These are phyloP conservation scores for Eutrigla gurnardus DNA, from an alignment of 2,797 vertebrate species.

Conservation along the genomic window DNA sequence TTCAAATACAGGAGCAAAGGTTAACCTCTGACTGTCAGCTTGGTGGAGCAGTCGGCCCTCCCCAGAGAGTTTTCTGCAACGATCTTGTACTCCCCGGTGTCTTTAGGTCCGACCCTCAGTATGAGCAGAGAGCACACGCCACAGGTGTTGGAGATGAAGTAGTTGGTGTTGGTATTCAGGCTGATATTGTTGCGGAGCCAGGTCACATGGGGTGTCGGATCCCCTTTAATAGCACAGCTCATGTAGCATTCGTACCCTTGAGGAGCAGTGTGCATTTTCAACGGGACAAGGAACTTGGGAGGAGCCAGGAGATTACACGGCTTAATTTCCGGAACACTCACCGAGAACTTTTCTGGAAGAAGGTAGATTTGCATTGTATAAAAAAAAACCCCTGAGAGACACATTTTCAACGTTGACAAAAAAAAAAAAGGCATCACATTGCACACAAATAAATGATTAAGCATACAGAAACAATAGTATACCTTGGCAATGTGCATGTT, in stretches of 20 bases:
- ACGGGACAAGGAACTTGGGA: slow-evolving; percentile 87
- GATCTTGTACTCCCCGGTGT: slow-evolving; percentile 89
- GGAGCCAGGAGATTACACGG: slow-evolving; percentile 81
- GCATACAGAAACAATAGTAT: neutral
- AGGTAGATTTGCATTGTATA: neutral
- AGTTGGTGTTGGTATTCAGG: slow-evolving; percentile 86
- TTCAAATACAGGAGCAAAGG: neutral
- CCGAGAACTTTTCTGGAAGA: slow-evolving; percentile 82
- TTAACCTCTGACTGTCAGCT: slow-evolving; percentile 89
- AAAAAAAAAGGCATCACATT: too few species aligned
- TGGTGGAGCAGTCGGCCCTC: slow-evolving; percentile 85
- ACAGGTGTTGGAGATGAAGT: slow-evolving; percentile 88
- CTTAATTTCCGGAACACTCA: slow-evolving; percentile 79
- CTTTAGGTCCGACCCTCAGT: slow-evolving; percentile 83
- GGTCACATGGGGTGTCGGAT: slow-evolving; percentile 87
- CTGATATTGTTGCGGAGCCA: slow-evolving; percentile 90
- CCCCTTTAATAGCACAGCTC: slow-evolving; percentile 91
- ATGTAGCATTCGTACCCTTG: slow-evolving; percentile 92
- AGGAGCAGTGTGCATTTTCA: slow-evolving; percentile 89
- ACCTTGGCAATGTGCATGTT: neutral
- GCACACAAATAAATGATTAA: neutral
- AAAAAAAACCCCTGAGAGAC: slow-evolving; percentile 1
- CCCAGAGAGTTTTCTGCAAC: slow-evolving; percentile 87
- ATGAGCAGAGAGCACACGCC: slow-evolving; percentile 94
- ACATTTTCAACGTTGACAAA: too few species aligned